phyloP scores from a whole-genome alignment of 2,113 vertebrate species.

The Trinectes maculatus region DNA sequence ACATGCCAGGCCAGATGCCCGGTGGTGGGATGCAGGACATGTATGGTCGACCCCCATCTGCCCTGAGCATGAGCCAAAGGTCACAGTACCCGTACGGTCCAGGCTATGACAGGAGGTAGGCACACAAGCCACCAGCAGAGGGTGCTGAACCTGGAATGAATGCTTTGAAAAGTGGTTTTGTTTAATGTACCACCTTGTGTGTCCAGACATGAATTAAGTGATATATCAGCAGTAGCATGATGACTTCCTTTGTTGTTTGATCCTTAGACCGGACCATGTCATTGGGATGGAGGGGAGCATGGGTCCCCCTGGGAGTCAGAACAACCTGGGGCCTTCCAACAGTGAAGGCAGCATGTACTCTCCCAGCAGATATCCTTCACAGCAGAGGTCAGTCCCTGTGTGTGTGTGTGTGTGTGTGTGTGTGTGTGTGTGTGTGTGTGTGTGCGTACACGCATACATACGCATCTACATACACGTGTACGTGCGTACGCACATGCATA shows the following conservation, averaged over 20 bases:
- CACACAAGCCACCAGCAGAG: neutral
- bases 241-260: slow-evolving; percentile 25
- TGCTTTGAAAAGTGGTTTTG: neutral
- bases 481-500: no score
- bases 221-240: slow-evolving; percentile 12
- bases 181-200: neutral
- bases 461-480: no score
- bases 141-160: neutral
- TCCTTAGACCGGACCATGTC: slow-evolving; percentile 82
- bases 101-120: slow-evolving; percentile 93
- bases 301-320: slow-evolving; percentile 81
- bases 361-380: slow-evolving; percentile 79
- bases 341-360: slow-evolving; percentile 84
- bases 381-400: slow-evolving; percentile 78
- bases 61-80: slow-evolving; percentile 90
- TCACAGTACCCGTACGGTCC: slow-evolving; percentile 92
- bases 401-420: slow-evolving; percentile 11
- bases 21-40: slow-evolving; percentile 92
- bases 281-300: slow-evolving; percentile 84
- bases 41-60: slow-evolving; percentile 88
- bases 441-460: no score
- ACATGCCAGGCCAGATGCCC: slow-evolving; percentile 92
- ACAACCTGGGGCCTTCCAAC: slow-evolving; percentile 83
- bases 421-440: slow-evolving; percentile 3
- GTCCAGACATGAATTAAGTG: neutral